Conservation (phyloP, 1,140 invertebrate genomes). For the Heliconius hewitsoni region DNA sequence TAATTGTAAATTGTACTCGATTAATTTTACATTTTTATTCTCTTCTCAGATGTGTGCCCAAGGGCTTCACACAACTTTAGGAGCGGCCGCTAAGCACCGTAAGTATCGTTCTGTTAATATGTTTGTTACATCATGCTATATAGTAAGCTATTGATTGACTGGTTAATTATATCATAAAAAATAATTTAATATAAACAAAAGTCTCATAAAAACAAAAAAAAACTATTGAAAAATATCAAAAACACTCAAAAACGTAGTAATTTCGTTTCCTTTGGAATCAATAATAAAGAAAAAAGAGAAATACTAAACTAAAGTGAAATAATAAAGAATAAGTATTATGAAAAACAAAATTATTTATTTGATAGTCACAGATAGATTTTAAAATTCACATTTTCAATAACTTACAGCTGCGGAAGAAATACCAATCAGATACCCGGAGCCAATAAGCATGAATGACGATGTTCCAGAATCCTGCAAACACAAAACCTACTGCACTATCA, state of each 20-base stretch:
- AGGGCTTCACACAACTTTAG: constrained; percentile 32
- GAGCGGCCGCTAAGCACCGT: constrained; percentile 9
- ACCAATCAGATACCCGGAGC: constrained; percentile 3
- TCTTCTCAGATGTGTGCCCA: constrained; percentile 8
- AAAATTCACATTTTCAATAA: not conserved
- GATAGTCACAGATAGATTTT: too few species aligned
- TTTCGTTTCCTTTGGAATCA: too few species aligned
- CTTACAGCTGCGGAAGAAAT: constrained; percentile 1
- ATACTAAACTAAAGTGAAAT: too few species aligned
- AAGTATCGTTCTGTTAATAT: not conserved
- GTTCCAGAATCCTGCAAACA: constrained; percentile 52
- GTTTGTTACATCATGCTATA: not conserved
- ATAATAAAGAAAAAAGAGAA: too few species aligned
- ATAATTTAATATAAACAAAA: too few species aligned
- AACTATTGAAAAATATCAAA: too few species aligned
- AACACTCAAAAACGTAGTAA: too few species aligned
- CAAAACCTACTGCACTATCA: constrained; percentile 59
- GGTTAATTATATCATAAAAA: too few species aligned
- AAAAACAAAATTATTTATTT: too few species aligned
- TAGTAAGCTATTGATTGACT: too few species aligned
- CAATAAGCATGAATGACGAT: constrained; percentile 24
- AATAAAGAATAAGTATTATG: too few species aligned
- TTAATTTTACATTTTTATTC: not conserved
- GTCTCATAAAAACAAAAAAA: too few species aligned
- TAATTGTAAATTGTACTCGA: not conserved